Percentiles rank a stretch among this genome's conserved stretches.
These are phyloP conservation scores for Drosophila varians DNA, from an alignment of 1,140 invertebrate species.

Conservation along the genomic window DNA sequence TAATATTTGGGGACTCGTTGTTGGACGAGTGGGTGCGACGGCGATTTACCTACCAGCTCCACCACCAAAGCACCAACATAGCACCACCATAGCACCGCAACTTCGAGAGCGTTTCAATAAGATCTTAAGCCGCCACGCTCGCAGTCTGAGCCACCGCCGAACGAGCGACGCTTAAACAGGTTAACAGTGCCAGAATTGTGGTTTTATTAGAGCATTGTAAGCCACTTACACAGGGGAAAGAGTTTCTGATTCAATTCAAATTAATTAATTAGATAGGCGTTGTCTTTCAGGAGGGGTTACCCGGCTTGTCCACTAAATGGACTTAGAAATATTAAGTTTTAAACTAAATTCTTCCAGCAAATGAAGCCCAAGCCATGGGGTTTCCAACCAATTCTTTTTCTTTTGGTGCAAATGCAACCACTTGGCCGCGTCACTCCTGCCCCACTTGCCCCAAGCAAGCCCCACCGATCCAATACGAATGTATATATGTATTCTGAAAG, in stretches of 20 bases:
- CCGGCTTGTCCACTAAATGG: too few relatives aligned
- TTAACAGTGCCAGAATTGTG: conserved; percentile 54
- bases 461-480: conserved; percentile 8
- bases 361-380: background rate
- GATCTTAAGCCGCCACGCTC: conserved; percentile 32
- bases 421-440: conserved; percentile 23
- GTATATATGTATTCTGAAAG: background rate
- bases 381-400: background rate
- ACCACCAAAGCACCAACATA: background rate
- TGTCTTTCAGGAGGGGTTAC: too few relatives aligned
- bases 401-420: conserved; percentile 12
- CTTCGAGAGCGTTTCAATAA: conserved; percentile 25
- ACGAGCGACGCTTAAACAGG: conserved; percentile 42
- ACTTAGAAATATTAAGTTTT: background rate
- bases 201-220: conserved; percentile 54
- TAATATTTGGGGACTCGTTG: conserved; percentile 31
- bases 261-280: background rate
- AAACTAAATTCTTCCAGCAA: too few relatives aligned
- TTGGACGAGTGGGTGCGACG: conserved; percentile 41
- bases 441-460: background rate
- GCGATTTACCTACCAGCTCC: conserved; percentile 4
- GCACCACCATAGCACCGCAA: background rate
- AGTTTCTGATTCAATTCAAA: background rate
- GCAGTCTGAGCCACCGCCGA: conserved; percentile 7
- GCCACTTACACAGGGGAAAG: conserved; percentile 7